These are phyloP conservation scores for Rhopalosiphum padi DNA, from an alignment of 1,140 invertebrate genomes.

Conservation along the genomic window DNA sequence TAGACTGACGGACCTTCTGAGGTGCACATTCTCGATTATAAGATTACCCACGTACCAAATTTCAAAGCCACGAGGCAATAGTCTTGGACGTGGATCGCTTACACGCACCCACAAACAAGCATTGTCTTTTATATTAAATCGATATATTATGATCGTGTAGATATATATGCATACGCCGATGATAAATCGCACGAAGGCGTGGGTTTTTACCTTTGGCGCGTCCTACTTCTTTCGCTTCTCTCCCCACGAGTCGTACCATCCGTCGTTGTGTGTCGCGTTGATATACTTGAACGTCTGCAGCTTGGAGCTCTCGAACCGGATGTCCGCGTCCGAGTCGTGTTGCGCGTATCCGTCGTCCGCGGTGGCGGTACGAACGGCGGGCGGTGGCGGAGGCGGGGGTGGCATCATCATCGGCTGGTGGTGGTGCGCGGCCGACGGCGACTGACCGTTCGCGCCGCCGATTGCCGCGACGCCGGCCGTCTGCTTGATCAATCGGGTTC, in stretches of 20 bases:
- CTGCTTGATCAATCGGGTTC: constrained; percentile 61
- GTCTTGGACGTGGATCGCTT: too few relatives aligned
- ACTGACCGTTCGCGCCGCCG: neutral
- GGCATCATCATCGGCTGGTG: constrained; percentile 63
- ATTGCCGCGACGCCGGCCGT: neutral
- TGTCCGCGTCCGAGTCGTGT: constrained; percentile 60
- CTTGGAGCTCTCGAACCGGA: constrained; percentile 54
- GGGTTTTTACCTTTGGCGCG: neutral
- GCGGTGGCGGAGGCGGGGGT: constrained; percentile 63
- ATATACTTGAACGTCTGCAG: constrained; percentile 60
- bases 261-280: constrained; percentile 56
- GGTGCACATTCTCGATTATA: neutral
- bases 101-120: neutral
- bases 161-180: neutral
- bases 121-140: neutral
- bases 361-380: constrained; percentile 62
- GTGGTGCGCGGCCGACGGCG: constrained; percentile 62
- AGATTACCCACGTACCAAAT: neutral
- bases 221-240: constrained; percentile 59
- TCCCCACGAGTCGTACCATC: constrained; percentile 86
- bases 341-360: constrained; percentile 62
- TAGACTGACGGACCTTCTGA: neutral
- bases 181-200: neutral
- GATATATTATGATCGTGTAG: neutral
- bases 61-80: too few relatives aligned